Conservation (phyloP, 2,113 vertebrate species). For the Atrichornis clamosus region DNA sequence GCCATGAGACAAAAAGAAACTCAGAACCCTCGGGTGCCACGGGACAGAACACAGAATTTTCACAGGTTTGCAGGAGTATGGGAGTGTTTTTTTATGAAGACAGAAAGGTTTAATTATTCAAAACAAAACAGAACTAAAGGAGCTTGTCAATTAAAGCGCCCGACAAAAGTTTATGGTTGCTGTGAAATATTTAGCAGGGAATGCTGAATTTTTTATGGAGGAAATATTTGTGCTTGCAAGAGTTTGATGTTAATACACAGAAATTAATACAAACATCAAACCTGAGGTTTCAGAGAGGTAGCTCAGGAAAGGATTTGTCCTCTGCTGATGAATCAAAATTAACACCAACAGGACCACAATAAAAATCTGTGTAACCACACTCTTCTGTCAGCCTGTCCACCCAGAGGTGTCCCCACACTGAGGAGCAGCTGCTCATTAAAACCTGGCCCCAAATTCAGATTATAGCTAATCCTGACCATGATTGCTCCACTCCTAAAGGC, state of each 20-base stretch:
- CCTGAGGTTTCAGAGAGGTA: not conserved
- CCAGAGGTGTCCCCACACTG: rapidly evolving
- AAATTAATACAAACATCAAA: not conserved
- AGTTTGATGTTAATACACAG: not conserved
- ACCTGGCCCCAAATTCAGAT: not conserved
- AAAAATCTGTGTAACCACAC: not conserved
- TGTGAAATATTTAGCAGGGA: slow-evolving; percentile 28
- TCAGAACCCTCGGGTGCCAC: not conserved
- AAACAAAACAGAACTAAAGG: not conserved
- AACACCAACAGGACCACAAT: not conserved
- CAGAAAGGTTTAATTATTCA: slow-evolving; percentile 15
- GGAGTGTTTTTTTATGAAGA: not conserved
- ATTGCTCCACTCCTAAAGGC: not conserved
- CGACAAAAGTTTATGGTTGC: not conserved
- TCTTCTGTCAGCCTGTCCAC: rapidly evolving
- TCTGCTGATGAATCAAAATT: not conserved
- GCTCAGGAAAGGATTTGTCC: not conserved
- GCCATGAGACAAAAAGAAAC: not conserved
- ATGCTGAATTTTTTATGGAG: not conserved
- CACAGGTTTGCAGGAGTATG: not conserved
- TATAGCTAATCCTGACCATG: rapidly evolving
- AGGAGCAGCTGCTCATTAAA: not conserved
- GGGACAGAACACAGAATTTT: not conserved
- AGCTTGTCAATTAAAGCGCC: slow-evolving; percentile 12
- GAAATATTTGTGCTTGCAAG: not conserved